Base-by-base conservation (phyloP, 2,888 invertebrate species). In the Drosophila siamana region DNA sequence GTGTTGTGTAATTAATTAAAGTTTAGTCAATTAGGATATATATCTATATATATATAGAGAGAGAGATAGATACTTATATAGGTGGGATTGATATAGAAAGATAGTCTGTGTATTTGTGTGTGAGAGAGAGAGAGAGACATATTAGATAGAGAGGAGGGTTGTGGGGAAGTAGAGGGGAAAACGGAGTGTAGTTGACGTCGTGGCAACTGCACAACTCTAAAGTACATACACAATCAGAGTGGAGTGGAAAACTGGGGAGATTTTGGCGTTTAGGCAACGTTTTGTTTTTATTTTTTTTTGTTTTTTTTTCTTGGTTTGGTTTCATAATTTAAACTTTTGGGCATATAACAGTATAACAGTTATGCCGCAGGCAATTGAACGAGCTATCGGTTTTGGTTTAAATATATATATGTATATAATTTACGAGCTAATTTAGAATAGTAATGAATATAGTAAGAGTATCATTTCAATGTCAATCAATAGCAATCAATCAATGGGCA, bases 401-500 rank as follows among this genome's bases (percentile, higher is more conserved):
- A 41, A 46, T 38, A 11, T 3, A 55, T 46, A 46, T 50, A n/a
- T 36, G 44, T 43, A 36, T 13, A 54, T 50, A 55, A 69, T 64
- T 28, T 69, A 48, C 16, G 15, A 43, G 11, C 51, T 72, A 60
- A 51, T 54, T 55, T 38, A 15, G 44, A 24, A 44, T 55, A 46
- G n/a, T 43, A 57, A 33, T 24, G 30, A 56, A 61, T 43, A 62
- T 38, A 40, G 52, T 54, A 56, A 15, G 28, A 33, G 55, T 44
- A 55, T 74, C 61, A 60, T 62, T 62, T 66, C 41, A 55, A 44
- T 61, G 16, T 63, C 47, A 55, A 47, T 66, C 47, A 50, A 40
- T 62, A 8, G 56, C 48, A 57, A 56, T 63, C 48, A 57, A 56
- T 77, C 57, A 72, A 50, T 73, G 69, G 59, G 24, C 61, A 62